Conservation (phyloP, 2,797 vertebrate genomes). For the Microtus californicus region DNA sequence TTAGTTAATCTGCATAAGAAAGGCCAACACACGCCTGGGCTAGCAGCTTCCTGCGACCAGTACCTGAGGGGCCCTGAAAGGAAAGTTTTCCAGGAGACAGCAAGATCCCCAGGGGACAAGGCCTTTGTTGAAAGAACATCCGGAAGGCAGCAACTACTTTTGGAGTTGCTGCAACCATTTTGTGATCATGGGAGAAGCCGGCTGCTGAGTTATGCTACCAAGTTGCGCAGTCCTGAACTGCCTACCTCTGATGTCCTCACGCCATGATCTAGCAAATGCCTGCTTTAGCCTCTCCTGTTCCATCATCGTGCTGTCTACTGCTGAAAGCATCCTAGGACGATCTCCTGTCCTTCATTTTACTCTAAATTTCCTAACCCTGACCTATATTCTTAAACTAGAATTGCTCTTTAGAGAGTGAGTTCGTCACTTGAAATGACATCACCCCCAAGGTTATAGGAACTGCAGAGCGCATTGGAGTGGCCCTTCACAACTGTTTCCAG, state of each 20-base stretch:
- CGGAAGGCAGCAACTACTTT: not conserved
- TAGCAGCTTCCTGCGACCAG: not conserved
- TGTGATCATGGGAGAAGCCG: not conserved
- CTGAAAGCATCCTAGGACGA: not conserved
- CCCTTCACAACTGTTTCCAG: not conserved
- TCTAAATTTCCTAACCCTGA: not conserved
- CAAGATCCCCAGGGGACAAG: not conserved
- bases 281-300: not conserved
- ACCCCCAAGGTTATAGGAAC: not conserved
- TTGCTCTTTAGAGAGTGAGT: not conserved
- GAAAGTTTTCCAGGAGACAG: not conserved
- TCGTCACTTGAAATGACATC: constrained; percentile 18
- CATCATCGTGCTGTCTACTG: not conserved
- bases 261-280: not conserved
- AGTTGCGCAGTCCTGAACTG: not conserved
- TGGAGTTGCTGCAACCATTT: not conserved
- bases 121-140: not conserved
- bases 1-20: not conserved
- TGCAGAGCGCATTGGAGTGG: not conserved
- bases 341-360: not conserved
- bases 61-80: not conserved
- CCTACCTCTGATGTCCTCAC: not conserved
- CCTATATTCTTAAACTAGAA: not conserved
- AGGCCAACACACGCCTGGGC: not conserved
- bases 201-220: not conserved